Base-by-base conservation (phyloP, 1,140 invertebrate species). In the Drosophila simulans region DNA sequence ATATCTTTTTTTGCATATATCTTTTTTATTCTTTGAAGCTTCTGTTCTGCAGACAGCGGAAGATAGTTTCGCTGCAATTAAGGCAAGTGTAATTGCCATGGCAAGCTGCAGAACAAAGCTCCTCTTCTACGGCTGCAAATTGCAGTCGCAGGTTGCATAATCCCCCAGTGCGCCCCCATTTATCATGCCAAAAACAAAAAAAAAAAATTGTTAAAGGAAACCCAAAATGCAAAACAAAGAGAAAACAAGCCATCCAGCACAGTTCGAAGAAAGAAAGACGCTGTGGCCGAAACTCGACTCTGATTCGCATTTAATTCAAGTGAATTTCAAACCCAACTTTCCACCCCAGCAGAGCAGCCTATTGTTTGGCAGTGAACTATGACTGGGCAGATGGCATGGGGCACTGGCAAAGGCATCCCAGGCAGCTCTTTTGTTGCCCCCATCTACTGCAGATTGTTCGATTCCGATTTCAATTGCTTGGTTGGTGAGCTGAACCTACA, bases 281-380 rank as follows among this genome's bases (percentile, higher is more conserved):
- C 51, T 65, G 42, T 34, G 65, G 35, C 63, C 37, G 49, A 17
- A 60, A 51, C 45, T 48, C 54, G 49, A 17, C 63, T 75, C 37
- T 58, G 76, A 83, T 89, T 89, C 84, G 80, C 85, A 89, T 89
- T 89, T 84, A 84, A 89, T 90, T 90, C 80, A 84, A 80, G 81
- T 89, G 77, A 89, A 84, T 89, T 78, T 89, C 63, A 68, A 80
- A 71, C 74, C 69, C 70, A 48, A 74, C 72, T 89, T 70, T 74
- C 65, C 65, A 55, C 43, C 58, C 48, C 52, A 27, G 31, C 48
- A 10, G 1, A 7, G 12, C n/a, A 57, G 53, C 34, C 58, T 48
- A 88, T 88, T 88, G 75, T 80, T 54, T 73, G 59, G 58, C 59
- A 84, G 84, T 89, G 84, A 89, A 89, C 84, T 89, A 89, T 89